Evolutionary conservation across 1,140 invertebrate species (phyloP).

Genomic region (Myzus persicae): DNA sequence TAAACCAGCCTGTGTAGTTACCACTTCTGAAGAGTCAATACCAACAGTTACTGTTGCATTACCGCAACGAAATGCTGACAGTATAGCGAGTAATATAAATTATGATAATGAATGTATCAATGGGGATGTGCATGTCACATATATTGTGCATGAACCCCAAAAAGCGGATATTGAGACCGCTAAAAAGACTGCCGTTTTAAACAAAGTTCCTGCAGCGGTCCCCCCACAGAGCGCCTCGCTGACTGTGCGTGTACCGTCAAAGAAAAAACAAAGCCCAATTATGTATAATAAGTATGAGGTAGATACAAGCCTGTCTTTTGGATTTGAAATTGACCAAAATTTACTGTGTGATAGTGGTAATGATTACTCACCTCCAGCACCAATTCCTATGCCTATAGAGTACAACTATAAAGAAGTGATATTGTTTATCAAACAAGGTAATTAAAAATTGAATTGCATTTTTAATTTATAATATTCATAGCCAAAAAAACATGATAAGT

Average conservation of each 20-base stretch:
- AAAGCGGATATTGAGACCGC: conserved; percentile 44
- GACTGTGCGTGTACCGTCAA: conserved; percentile 56
- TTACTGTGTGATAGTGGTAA: conserved; percentile 54
- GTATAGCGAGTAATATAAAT: conserved; percentile 14
- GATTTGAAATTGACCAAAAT: conserved; percentile 56
- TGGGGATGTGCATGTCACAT: conserved; percentile 57
- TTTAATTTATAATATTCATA: neutral
- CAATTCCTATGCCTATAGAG: conserved; percentile 54
- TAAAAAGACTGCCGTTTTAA: conserved; percentile 58
- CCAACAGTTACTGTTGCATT: conserved; percentile 53
- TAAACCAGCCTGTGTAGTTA: conserved; percentile 53
- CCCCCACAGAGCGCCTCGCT: conserved; percentile 46
- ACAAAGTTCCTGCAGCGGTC: conserved; percentile 57
- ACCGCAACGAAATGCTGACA: conserved; percentile 42
- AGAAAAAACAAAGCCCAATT: conserved; percentile 56
- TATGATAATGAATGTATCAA: conserved; percentile 43
- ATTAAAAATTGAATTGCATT: neutral
- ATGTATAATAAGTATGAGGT: conserved; percentile 57
- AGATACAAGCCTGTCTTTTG: conserved; percentile 53
- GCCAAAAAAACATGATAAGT: too few relatives aligned
- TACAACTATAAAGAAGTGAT: conserved; percentile 56
- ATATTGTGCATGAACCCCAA: conserved; percentile 49
- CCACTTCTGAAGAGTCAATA: conserved; percentile 57
- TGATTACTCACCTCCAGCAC: conserved; percentile 29
- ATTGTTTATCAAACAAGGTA: conserved; percentile 57